Evolutionary conservation across 2,113 vertebrate species (phyloP).

Genomic region (Callionymus lyra): DNA sequence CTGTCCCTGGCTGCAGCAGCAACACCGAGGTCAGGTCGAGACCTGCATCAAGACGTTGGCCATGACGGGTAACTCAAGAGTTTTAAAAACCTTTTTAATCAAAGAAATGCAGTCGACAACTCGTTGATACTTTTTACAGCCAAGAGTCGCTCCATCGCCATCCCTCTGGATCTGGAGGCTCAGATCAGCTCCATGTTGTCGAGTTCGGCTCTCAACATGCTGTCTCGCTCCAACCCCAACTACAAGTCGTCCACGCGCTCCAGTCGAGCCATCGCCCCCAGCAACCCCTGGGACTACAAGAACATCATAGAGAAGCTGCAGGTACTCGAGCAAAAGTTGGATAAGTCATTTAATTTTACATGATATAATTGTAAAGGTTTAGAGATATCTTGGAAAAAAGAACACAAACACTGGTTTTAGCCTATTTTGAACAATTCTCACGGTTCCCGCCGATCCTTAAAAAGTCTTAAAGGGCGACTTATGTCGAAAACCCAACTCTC

Average conservation of each 20-base stretch:
- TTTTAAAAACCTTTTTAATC: background rate
- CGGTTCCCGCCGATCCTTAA: no score
- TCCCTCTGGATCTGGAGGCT: slow-evolving; percentile 84
- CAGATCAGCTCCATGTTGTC: slow-evolving; percentile 79
- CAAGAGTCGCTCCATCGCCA: slow-evolving; percentile 78
- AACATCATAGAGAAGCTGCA: slow-evolving; percentile 98
- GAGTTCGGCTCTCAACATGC: slow-evolving; percentile 56
- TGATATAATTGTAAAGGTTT: no score
- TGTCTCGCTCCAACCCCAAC: slow-evolving; percentile 71
- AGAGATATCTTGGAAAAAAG: no score
- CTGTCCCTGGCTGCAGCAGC: slow-evolving; percentile 89
- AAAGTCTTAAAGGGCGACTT: no score
- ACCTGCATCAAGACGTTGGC: slow-evolving; percentile 86
- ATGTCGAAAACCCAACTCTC: no score
- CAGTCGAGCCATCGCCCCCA: slow-evolving; percentile 56
- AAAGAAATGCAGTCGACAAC: background rate
- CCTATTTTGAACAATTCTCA: no score
- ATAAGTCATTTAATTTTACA: no score
- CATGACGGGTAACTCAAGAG: slow-evolving; percentile 71
- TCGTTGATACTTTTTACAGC: slow-evolving; percentile 58
- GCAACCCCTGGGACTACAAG: slow-evolving; percentile 97
- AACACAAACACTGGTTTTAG: no score
- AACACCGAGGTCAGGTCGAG: slow-evolving; percentile 82
- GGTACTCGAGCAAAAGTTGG: slow-evolving; percentile 49
- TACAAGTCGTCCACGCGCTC: slow-evolving; percentile 71